phyloP scores from a whole-genome alignment of 2,888 invertebrate species.

The Orchesella flavescens region DNA sequence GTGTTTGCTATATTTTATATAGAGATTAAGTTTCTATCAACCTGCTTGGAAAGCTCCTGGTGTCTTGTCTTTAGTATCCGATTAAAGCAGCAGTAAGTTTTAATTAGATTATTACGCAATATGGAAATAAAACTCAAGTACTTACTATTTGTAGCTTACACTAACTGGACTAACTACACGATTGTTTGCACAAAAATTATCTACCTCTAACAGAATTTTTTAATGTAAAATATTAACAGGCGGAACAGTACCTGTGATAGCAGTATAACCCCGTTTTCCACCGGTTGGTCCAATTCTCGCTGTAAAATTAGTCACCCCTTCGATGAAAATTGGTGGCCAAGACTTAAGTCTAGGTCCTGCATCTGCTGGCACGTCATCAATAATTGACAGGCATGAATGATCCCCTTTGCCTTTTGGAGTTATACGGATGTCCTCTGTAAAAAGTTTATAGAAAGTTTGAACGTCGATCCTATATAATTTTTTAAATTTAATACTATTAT shows the following conservation, averaged over 20 bases:
- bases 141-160: no score
- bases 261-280: constrained; percentile 85
- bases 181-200: no score
- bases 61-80: constrained; percentile 27
- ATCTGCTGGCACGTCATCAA: constrained; percentile 53
- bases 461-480: background rate
- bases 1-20: background rate
- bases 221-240: no score
- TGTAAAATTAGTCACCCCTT: constrained; percentile 80
- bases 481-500: no score
- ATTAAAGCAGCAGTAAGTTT: constrained; percentile 17
- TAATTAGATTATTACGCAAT: background rate
- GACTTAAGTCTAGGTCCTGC: constrained; percentile 75
- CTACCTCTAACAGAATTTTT: no score
- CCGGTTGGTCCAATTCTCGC: constrained; percentile 90
- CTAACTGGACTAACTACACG: no score
- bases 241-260: constrained; percentile 81
- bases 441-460: background rate
- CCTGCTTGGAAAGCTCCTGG: constrained; percentile 18
- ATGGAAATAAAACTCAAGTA: background rate
- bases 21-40: background rate
- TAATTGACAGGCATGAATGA: constrained; percentile 63
- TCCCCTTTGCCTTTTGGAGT: constrained; percentile 77
- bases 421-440: constrained; percentile 75
- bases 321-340: constrained; percentile 82